Evolutionary conservation across 2,888 invertebrate genomes (phyloP), one percentile per base, ranked within the genome.

Genomic region (Penaeus monodon): DNA sequence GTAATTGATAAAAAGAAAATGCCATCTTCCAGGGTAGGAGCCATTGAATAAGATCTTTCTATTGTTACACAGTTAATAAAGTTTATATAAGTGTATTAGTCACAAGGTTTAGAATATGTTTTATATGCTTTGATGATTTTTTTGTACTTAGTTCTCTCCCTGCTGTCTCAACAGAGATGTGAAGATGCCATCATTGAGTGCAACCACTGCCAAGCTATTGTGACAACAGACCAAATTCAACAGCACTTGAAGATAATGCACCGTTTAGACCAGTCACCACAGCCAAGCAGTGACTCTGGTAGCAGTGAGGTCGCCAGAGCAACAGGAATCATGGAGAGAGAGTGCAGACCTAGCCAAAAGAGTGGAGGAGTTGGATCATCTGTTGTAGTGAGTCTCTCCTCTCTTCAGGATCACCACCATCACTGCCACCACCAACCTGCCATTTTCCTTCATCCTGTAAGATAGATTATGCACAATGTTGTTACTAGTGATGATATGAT

Each of bases 181-280:
- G 74, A 82, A 17, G 68, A 64, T 64, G 29, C 74, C n/a, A 64
- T 82, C n/a, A n/a, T 82, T 63, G 33, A 74, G 38, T 82, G 82
- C 38, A 38, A 38, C 29, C n/a, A 68, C n/a, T 82, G 82, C 74
- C 82, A 82, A n/a, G 82, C 82, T 2, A 24, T 73, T n/a, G 82
- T 82, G 27, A n/a, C 74, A 65, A 8, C 73, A 4, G 63, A 73
- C 64, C 74, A 74, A 27, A 64, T 82, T 73, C n/a, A 33, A 27
- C 82, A 82, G 1, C 82, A 82, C 33, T 64, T n/a, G 64, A 74
- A 64, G 38, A 27, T 73, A n/a, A 74, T 82, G 76, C 82, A 82
- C 74, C 64, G 64, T n/a, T 77, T 27, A 49, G 77, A 77, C 24
- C 77, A n/a, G 29, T 77, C 77, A 29, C 77, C 29, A 14, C 77